Evolutionary conservation across 2,888 invertebrate species (phyloP).

Genomic region (Plagiodera versicolora): DNA sequence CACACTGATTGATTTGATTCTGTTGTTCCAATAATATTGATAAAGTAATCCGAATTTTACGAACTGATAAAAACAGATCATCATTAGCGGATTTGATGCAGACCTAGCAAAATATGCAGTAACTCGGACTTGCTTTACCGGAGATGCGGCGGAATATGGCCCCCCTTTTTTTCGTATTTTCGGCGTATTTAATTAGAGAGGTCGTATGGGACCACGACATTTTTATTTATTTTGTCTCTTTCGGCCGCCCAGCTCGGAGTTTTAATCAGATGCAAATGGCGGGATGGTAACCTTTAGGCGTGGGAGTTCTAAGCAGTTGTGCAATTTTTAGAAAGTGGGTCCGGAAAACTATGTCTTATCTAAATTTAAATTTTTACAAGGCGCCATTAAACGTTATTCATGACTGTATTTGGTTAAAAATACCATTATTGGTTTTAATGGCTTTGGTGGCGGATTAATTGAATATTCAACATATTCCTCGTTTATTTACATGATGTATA

Average conservation of each 20-base stretch:
- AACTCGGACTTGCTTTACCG: constrained; percentile 7
- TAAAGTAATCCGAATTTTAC: no score
- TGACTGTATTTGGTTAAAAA: not conserved
- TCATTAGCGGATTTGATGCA: not conserved
- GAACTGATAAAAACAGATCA: not conserved
- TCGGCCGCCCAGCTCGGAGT: constrained; percentile 14
- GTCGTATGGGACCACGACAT: constrained; percentile 21
- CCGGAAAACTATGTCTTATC: not conserved
- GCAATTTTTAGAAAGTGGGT: constrained; percentile 9
- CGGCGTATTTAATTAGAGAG: constrained; percentile 37
- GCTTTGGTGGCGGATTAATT: not conserved
- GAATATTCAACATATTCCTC: no score
- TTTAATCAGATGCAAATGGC: constrained; percentile 32
- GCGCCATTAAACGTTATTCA: not conserved
- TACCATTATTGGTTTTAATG: not conserved
- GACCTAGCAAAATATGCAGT: not conserved
- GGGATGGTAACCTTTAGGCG: constrained; percentile 16
- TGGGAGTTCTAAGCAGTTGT: constrained; percentile 18
- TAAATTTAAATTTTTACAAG: not conserved
- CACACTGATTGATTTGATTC: no score
- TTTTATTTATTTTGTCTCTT: constrained; percentile 35
- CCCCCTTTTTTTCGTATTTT: constrained; percentile 27
- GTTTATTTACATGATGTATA: no score
- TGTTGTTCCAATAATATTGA: no score
- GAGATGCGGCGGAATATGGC: constrained; percentile 11